phyloP scores from a whole-genome alignment of 2,113 vertebrate genomes.

The Dipodomys ordii region DNA sequence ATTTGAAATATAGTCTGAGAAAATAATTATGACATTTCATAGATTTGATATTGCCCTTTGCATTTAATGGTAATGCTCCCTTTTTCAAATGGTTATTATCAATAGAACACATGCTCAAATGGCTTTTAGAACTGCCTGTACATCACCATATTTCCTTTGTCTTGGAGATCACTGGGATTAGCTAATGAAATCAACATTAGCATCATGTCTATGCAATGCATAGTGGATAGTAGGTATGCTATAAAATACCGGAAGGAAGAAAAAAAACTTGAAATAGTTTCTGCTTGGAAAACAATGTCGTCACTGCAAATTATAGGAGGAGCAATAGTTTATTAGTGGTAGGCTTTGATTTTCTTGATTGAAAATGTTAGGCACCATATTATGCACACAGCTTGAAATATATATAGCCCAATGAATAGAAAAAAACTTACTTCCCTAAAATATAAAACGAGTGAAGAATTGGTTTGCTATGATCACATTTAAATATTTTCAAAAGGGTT shows the following conservation, averaged over 20 bases:
- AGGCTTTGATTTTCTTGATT: slow-evolving; percentile 55
- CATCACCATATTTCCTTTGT: slow-evolving; percentile 34
- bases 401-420: slow-evolving; percentile 47
- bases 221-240: neutral
- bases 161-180: slow-evolving; percentile 9
- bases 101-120: neutral
- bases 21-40: slow-evolving; percentile 63
- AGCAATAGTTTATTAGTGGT: slow-evolving; percentile 62
- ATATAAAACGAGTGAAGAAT: slow-evolving; percentile 74
- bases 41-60: slow-evolving; percentile 51
- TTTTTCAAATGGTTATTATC: slow-evolving; percentile 57
- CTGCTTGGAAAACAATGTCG: slow-evolving; percentile 57
- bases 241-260: neutral
- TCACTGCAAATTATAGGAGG: slow-evolving; percentile 37
- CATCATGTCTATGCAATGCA: neutral
- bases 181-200: neutral
- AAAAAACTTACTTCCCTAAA: slow-evolving; percentile 65
- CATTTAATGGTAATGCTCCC: slow-evolving; percentile 43
- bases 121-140: neutral
- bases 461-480: slow-evolving; percentile 79
- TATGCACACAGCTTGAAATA: slow-evolving; percentile 67
- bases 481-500: slow-evolving; percentile 80
- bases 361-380: slow-evolving; percentile 56
- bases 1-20: slow-evolving; percentile 57
- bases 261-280: slow-evolving; percentile 8